Evolutionary conservation across 1,140 invertebrate species (phyloP), one percentile per base, ranked within the genome.

Genomic region (Zelostemma sp.): DNA sequence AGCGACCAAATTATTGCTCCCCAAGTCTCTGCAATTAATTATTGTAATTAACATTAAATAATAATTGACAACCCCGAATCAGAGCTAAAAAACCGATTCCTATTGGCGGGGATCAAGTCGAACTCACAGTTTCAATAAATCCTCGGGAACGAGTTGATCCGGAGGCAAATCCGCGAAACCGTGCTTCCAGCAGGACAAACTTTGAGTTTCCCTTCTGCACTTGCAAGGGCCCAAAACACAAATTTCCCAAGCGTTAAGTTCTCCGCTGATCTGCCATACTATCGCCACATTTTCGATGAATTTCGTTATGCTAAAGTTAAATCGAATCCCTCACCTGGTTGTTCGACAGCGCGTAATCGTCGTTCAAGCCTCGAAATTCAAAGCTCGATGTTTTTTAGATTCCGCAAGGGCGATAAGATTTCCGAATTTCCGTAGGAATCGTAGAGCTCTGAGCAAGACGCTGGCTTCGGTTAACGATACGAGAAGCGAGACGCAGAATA

Each of bases 141-240:
- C 91, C 40, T 87, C 86, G 0, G 92, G 92, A 12, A 93, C 88
- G 5, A 90, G 81, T 73, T 93, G 89, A n/a, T 88, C 85, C 0
- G 88, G 76, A 0, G 92, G 91, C 8, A 94, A 84, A 12, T 88
- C 84, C 1, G 87, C 80, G 0, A 93, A 75, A 9, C 88, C 87
- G 2, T 88, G 85, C 61, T 90, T 89, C 92, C 92, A 94, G 74
- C 93, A 94, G 58, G 88, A 92, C 15, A 94, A 79, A 1, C 88
- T 87, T 56, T 87, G 88, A 0, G 89, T 87, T 74, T 91, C 87
- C 16, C 88, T 82, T 74, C 89, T 82, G 77, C 92, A 91, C 74
- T 89, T 89, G 67, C 92, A 94, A 1, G 88, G 87, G 0, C 90
- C 90, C 55, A 90, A 89, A 0, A 88, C 86, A 77, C 93, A 94